These are phyloP conservation scores for Alligator sinensis DNA, from an alignment of 2,113 vertebrate genomes.

Conservation along the genomic window DNA sequence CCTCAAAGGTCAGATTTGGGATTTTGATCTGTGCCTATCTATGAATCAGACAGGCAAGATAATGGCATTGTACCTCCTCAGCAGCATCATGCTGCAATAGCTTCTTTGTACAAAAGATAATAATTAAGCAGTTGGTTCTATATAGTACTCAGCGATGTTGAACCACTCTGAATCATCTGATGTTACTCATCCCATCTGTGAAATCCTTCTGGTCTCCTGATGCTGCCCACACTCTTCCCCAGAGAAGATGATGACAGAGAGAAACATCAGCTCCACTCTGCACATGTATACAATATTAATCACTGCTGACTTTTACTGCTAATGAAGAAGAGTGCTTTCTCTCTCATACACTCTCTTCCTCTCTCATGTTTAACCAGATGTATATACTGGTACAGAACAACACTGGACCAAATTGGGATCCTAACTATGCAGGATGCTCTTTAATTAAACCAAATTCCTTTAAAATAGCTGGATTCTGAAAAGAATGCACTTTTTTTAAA, in stretches of 20 bases:
- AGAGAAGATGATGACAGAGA: neutral
- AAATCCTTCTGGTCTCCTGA: neutral
- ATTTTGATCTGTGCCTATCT: neutral
- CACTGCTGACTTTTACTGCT: neutral
- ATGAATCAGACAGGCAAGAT: neutral
- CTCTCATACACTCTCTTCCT: neutral
- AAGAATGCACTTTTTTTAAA: neutral
- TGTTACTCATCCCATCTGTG: conserved; percentile 27
- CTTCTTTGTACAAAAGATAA: conserved; percentile 1
- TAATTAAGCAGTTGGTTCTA: neutral
- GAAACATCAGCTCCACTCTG: conserved; percentile 9
- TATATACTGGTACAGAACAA: neutral
- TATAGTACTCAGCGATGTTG: neutral
- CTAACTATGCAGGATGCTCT: neutral
- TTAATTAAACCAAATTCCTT: neutral
- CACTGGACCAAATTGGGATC: neutral
- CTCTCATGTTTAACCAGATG: neutral
- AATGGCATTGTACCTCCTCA: neutral
- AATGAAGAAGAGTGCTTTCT: neutral
- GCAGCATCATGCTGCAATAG: neutral
- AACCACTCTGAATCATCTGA: conserved; percentile 7
- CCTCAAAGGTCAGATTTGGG: neutral
- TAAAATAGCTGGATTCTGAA: neutral
- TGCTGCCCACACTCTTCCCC: conserved; percentile 30
- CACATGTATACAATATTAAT: conserved; percentile 11